Evolutionary conservation across 1,140 invertebrate species (phyloP).

Genomic region (Atta cephalotes): DNA sequence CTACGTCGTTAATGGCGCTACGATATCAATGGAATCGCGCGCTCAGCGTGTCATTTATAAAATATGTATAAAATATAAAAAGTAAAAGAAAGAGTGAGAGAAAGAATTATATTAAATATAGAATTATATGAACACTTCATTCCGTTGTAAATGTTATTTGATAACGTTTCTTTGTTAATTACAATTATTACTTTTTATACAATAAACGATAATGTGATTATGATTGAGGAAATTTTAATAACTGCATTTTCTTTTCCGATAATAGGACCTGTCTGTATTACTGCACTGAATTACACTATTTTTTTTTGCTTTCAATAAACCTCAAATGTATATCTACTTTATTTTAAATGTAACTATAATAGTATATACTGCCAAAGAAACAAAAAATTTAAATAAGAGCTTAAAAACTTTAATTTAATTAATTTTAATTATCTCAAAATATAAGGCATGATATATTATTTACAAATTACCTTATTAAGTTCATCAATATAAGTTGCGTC

Average conservation of each 20-base stretch:
- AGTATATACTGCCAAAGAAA: too few species aligned
- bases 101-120: not conserved
- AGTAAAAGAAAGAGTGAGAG: not conserved
- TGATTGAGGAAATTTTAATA: not conserved
- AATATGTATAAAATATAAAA: not conserved
- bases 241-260: not conserved
- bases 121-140: not conserved
- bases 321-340: too few species aligned
- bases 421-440: too few species aligned
- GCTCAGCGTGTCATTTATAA: not conserved
- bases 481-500: too few species aligned
- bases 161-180: not conserved
- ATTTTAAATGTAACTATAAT: too few species aligned
- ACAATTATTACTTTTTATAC: not conserved
- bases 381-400: too few species aligned
- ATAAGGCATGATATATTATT: too few species aligned
- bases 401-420: too few species aligned
- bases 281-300: too few species aligned
- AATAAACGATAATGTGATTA: not conserved
- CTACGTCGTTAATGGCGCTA: not conserved
- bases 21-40: conserved; percentile 31
- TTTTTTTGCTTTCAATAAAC: too few species aligned
- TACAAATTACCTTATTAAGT: too few species aligned
- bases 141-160: not conserved
- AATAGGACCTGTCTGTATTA: not conserved